Base-by-base conservation (phyloP, 2,113 vertebrate genomes). In the Chloroceryle aenea region DNA sequence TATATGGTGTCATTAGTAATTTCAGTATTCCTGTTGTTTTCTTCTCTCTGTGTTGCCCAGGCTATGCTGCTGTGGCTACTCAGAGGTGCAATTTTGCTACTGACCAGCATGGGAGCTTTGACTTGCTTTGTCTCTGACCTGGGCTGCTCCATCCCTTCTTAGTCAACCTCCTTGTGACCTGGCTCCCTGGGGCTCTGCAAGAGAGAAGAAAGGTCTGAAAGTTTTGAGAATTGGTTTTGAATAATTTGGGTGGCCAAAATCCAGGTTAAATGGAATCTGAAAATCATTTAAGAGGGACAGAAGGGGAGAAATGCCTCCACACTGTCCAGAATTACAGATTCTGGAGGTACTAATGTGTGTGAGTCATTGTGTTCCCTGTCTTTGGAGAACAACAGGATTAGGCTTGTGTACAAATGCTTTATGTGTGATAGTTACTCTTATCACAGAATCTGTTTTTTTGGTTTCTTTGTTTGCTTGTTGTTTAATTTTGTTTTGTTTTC, bases 101-200 rank as follows among this genome's bases (percentile, higher is more conserved):
- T 97, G 98, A 98, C 93, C 97, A 62, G 97, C 98, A 98, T 95
- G 92, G 98, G 98, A 98, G 98, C 94, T 98, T 98, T 98, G 98
- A 97, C 97, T 98, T 98, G 98, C 98, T 98, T 98, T 98, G 90
- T 98, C 87, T 97, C 97, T 81, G 85, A 75, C 89, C 97, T 85
- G 88, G 95, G 95, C 98, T 86, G 74, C 96, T 97, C 98, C 98
- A 98, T 97, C 97, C 98, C 98, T 97, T 96, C 90, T 95, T 83
- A 94, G 92, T 17, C 89, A 64, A 87, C 23, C 56, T 90, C 84
- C 77, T 38, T 38, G 45, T 19, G 12, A 71, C 48, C 9, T 78
- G 30, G 97, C 93, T 98, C 96, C 98, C 71, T 40, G 38, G 40
- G 89, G 43, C 21, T 79, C 23, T 50, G 23, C 48, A 50, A 25